Percentiles rank a stretch among this genome's conserved stretches.
phyloP scores from a whole-genome alignment of 2,113 vertebrate genomes.

The Brevimyrus niger region DNA sequence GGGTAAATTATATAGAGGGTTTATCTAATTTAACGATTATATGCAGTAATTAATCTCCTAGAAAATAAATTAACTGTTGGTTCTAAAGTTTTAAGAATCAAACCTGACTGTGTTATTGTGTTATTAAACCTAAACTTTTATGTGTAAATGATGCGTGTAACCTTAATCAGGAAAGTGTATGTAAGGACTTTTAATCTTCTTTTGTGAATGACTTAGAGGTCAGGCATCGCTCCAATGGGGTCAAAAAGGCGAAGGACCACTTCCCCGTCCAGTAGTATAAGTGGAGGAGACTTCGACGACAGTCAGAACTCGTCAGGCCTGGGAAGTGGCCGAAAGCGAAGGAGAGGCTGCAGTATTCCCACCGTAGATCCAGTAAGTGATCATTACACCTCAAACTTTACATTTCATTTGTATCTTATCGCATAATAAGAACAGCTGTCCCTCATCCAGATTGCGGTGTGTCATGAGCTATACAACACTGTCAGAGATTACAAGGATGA shows the following conservation, averaged over 20 bases:
- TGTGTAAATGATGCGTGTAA: neutral
- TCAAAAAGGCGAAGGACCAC: conserved; percentile 92
- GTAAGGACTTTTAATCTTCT: neutral
- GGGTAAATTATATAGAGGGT: neutral
- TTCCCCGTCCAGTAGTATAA: conserved; percentile 90
- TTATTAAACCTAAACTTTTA: neutral
- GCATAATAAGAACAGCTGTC: neutral
- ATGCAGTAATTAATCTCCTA: neutral
- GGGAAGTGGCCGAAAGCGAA: conserved; percentile 83
- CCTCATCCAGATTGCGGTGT: conserved; percentile 80
- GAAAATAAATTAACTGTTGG: neutral
- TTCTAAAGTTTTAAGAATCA: neutral
- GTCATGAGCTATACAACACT: conserved; percentile 92
- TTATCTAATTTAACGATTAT: neutral
- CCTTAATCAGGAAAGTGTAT: neutral
- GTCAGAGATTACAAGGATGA: conserved; percentile 92
- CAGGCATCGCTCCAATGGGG: conserved; percentile 60
- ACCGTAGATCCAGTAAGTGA: conserved; percentile 86
- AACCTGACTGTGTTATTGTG: neutral
- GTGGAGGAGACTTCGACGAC: conserved; percentile 87
- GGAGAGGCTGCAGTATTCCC: conserved; percentile 73
- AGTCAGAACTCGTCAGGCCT: conserved; percentile 71
- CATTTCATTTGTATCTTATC: too few species aligned
- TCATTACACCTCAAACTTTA: neutral
- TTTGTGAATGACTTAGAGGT: conserved; percentile 28